Conservation (phyloP, 2,113 vertebrate genomes). For the Oncorhynchus keta region DNA sequence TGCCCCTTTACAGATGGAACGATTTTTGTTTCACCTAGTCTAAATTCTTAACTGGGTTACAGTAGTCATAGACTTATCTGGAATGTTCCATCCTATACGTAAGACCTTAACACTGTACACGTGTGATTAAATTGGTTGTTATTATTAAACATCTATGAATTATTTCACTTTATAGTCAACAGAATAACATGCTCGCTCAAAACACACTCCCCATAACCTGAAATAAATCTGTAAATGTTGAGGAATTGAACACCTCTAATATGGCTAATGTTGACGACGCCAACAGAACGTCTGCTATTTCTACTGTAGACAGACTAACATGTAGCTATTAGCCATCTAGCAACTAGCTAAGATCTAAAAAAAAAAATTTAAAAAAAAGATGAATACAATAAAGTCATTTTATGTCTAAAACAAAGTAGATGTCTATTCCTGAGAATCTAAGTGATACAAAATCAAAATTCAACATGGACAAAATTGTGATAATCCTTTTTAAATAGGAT, state of each 20-base stretch:
- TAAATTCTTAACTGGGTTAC: no score
- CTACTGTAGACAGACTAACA: background rate
- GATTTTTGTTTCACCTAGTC: no score
- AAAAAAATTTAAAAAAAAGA: no score
- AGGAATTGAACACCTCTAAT: slow-evolving; percentile 7
- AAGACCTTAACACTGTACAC: background rate
- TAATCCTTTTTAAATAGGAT: background rate
- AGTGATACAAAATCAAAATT: slow-evolving; percentile 1
- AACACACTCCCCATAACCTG: background rate
- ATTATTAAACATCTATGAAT: background rate
- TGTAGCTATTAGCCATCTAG: background rate
- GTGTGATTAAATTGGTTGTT: slow-evolving; percentile 45
- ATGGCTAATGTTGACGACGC: no score
- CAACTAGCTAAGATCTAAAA: slow-evolving; percentile 3
- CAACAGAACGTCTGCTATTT: no score
- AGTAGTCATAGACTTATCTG: no score
- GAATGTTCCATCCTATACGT: no score
- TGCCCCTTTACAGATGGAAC: no score
- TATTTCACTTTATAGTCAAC: slow-evolving; percentile 23
- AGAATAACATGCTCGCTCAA: background rate
- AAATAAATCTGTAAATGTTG: background rate
- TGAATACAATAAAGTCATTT: background rate
- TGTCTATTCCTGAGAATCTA: slow-evolving; percentile 6
- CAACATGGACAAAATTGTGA: slow-evolving; percentile 4
- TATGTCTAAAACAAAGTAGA: background rate